Evolutionary conservation across 2,113 vertebrate species (phyloP), one percentile per base, ranked within the genome.

Genomic region (Corythornis vintsioides): DNA sequence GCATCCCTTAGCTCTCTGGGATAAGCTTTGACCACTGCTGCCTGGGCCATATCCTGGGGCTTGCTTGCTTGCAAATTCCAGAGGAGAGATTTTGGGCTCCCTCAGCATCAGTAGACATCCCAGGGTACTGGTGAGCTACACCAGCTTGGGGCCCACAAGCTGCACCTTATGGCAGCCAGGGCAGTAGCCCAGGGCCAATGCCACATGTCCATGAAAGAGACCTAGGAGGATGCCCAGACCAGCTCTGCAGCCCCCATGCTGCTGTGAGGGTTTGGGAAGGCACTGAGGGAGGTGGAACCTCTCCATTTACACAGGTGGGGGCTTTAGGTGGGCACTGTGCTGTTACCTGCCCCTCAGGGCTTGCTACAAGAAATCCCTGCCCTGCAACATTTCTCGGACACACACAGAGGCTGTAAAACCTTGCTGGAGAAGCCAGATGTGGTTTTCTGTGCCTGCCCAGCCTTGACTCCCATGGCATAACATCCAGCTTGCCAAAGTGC

Each of bases 281-380:
- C 0, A 0, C 15, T 2, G 2, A 45, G 38, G 63, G 35, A 91
- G 85, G 52, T 81, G 63, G 33, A 92, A 45, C 76, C 83, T 83
- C 61, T 29, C 33, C 4, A 0, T 0, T 31, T 21, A 76, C 8
- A 8, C 53, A 77, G 75, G 80, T 53, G 50, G 2, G 56, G 43
- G 38, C 38, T 79, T 53, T 12, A 48, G 52, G 77, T 1, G 60
- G 69, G 87, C 69, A 76, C 79, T 16, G 2, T 1, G 7, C 81
- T 82, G 93, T 33, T 45, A 75, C 57, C 78, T 24, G 63, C 74
- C 74, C 87, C 52, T n/a, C 71, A 53, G 75, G 47, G 72, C 61
- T 72, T 22, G 74, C 89, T 92, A 80, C 86, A 83, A 95, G 91
- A 95, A 93, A 95, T 88, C 95, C 94, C 91, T 93, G 80, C 91